Evolutionary conservation across 1,140 invertebrate species (phyloP).

Genomic region (Cepaea nemoralis): DNA sequence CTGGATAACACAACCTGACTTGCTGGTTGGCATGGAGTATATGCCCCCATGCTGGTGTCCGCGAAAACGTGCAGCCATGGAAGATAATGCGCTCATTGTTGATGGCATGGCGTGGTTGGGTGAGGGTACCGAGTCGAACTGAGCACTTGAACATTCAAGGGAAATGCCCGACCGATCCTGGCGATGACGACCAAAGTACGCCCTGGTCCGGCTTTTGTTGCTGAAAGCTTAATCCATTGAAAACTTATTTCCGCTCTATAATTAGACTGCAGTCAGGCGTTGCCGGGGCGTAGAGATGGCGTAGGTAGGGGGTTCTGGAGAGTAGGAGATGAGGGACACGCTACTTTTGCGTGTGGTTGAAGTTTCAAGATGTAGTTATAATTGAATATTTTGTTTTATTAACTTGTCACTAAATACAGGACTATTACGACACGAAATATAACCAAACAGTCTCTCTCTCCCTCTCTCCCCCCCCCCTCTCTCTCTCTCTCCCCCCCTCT

Average conservation of each 20-base stretch:
- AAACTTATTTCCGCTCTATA: slow-evolving; percentile 25
- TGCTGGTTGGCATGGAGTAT: not conserved
- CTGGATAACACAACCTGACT: slow-evolving; percentile 4
- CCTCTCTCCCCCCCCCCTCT: too few species aligned
- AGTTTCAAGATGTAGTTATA: not conserved
- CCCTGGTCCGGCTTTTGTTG: slow-evolving; percentile 1
- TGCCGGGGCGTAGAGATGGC: not conserved
- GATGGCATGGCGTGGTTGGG: not conserved
- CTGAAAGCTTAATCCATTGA: slow-evolving; percentile 5
- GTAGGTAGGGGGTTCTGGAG: not conserved
- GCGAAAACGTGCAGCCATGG: slow-evolving; percentile 7
- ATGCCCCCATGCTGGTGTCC: not conserved
- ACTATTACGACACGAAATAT: too few species aligned
- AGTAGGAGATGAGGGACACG: not conserved
- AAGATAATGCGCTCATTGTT: slow-evolving; percentile 15
- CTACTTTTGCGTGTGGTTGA: not conserved
- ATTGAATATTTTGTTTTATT: too few species aligned
- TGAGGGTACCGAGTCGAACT: not conserved
- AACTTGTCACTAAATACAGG: too few species aligned
- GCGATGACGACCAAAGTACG: not conserved
- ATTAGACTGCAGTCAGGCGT: slow-evolving; percentile 15
- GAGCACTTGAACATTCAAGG: slow-evolving; percentile 1
- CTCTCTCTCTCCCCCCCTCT: too few species aligned
- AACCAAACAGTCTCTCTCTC: too few species aligned
- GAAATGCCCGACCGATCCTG: slow-evolving; percentile 4